Base-by-base conservation (phyloP, 1,140 invertebrate genomes). In the Teleopsis dalmanni region DNA sequence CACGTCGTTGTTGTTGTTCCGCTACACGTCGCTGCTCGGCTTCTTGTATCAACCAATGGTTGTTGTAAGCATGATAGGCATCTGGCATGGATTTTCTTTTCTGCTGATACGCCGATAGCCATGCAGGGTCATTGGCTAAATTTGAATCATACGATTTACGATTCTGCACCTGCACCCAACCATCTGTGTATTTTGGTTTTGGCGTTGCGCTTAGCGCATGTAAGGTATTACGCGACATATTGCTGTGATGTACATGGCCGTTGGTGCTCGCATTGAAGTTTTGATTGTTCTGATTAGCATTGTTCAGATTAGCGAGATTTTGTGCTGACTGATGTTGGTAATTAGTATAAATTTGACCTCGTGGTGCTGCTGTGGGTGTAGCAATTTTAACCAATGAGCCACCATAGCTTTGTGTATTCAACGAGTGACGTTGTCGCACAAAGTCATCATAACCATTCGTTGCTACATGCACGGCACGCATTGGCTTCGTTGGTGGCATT, bases 31-130 rank as follows among this genome's bases (percentile, higher is more conserved):
- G 76, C 56, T 92, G 84, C 66, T 96, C 93, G 1, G 92, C 92
- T 72, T 97, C 92, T 81, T 95, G 76, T 62, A 91, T 82, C 6
- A 92, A 75, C 89, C 89, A 92, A 62, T 93, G 88, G 59, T 78
- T 77, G 65, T 84, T 86, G 57, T 80, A 81, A 57, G 78, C 81
- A 21, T 62, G 60, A 19, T 58, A 51, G 3, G 60, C 43, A 44
- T 80, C 75, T 5, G 78, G 76, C 53, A 84, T 81, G 35, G 78
- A 78, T 53, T 83, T 83, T 40, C 79, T 72, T 56, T 82, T 79
- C 29, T 81, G 77, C 57, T 81, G 80, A 26, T 59, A 58, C 33
- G 58, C 56, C 83, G 78, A 84, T 82, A 90, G 37, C 62, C 59
- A 66, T 16, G 57, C 54, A 1, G 56, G 52, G 53, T 66, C 60